Evolutionary conservation across 2,888 invertebrate genomes (phyloP).

Genomic region (Sturmia bella): DNA sequence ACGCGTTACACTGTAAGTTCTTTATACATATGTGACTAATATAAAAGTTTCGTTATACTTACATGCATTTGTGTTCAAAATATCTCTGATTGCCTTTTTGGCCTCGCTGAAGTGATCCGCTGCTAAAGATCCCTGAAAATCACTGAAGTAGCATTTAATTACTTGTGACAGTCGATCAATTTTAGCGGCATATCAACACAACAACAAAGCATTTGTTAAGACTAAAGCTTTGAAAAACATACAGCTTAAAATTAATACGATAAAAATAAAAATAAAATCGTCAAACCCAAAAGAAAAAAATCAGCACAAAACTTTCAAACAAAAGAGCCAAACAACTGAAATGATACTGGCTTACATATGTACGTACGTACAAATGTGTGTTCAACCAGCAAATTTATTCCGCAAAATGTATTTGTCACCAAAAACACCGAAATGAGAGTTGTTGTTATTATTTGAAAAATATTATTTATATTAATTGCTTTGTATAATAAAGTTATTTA

Average conservation of each 20-base stretch:
- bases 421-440: conserved; percentile 30
- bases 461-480: conserved; percentile 34
- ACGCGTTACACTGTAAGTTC: conserved; percentile 30
- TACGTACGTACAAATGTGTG: background rate
- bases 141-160: conserved; percentile 70
- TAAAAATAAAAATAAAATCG: conserved; percentile 34
- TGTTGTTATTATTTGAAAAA: conserved; percentile 13
- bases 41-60: background rate
- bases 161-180: conserved; percentile 70
- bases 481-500: conserved; percentile 68
- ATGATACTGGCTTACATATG: conserved; percentile 11
- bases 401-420: conserved; percentile 44
- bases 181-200: conserved; percentile 69
- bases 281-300: conserved; percentile 26
- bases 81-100: conserved; percentile 36
- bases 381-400: conserved; percentile 2
- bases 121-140: conserved; percentile 70
- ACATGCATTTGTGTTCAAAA: background rate
- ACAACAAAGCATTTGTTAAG: conserved; percentile 68
- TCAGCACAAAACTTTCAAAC: background rate
- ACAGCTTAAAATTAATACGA: conserved; percentile 56
- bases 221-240: conserved; percentile 65
- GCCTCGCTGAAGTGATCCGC: conserved; percentile 66
- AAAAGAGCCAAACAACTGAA: conserved; percentile 11
- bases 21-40: background rate